Percentiles rank a stretch among this genome's conserved stretches.
Conservation (phyloP, 2,113 vertebrate genomes). For the Trochalopteron elliotii region DNA sequence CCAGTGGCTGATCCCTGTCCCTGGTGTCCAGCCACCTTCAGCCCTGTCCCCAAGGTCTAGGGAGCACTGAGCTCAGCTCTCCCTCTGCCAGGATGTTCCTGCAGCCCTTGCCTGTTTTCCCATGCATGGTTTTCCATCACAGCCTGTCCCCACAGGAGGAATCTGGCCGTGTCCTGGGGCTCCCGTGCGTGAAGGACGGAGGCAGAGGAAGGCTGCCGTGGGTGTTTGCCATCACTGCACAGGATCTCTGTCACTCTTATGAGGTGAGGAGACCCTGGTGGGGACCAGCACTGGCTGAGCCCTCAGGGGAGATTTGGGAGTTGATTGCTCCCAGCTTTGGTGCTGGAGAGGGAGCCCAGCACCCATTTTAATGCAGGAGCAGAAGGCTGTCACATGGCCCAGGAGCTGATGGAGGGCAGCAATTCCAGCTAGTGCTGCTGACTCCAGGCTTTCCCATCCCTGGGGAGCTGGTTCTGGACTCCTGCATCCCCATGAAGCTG, state of each 20-base stretch:
- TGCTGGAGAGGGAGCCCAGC: neutral
- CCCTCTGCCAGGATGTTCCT: neutral
- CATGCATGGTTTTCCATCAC: neutral
- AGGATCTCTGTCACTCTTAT: conserved; percentile 13
- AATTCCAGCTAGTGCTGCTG: rapidly evolving
- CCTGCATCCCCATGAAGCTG: neutral
- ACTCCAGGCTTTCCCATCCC: neutral
- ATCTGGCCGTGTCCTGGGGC: rapidly evolving
- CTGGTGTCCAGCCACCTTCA: neutral
- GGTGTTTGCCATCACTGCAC: neutral
- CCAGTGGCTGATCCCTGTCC: rapidly evolving
- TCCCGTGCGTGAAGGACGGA: neutral
- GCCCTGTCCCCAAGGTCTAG: neutral
- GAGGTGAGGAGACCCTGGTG: neutral
- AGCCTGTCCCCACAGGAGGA: neutral
- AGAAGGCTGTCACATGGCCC: neutral
- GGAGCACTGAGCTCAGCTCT: neutral
- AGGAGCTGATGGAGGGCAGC: neutral
- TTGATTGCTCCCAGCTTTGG: neutral
- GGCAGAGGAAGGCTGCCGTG: neutral
- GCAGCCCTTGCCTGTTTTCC: neutral
- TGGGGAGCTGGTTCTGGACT: neutral
- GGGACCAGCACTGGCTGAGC: neutral
- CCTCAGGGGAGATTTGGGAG: neutral
- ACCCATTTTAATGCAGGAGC: neutral